phyloP scores from a whole-genome alignment of 2,888 invertebrate species.

The Drosophila atroscutellata region DNA sequence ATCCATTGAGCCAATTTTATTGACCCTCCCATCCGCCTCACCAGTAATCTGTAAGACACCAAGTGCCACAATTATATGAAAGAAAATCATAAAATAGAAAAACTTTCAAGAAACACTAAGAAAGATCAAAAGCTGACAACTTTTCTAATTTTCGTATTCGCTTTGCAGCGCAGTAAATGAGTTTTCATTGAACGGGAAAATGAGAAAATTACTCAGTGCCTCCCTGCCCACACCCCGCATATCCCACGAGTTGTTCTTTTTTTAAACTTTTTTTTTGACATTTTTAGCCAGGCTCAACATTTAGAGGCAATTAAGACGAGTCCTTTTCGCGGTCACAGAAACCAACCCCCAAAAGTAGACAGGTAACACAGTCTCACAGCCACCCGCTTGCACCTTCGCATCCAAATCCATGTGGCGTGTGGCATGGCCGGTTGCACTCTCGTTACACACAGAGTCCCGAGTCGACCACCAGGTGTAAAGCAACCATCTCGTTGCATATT shows the following conservation, averaged over 20 bases:
- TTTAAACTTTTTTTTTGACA: conserved; percentile 21
- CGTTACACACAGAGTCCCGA: conserved; percentile 40
- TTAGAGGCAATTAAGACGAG: conserved; percentile 73
- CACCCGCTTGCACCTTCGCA: conserved; percentile 29
- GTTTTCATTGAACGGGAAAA: conserved; percentile 79
- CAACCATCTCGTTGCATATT: conserved; percentile 59
- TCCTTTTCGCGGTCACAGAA: conserved; percentile 32
- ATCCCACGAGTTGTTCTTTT: background rate
- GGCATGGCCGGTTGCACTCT: conserved; percentile 65
- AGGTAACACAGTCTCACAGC: conserved; percentile 34
- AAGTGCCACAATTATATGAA: conserved; percentile 36
- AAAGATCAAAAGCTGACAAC: conserved; percentile 73
- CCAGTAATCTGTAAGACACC: background rate
- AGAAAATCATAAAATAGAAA: conserved; percentile 11
- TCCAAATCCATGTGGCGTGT: conserved; percentile 53
- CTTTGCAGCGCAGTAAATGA: conserved; percentile 46
- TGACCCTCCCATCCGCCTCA: background rate
- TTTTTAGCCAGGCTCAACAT: conserved; percentile 44
- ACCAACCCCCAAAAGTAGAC: conserved; percentile 10
- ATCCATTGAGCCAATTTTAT: conserved; percentile 25
- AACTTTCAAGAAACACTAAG: conserved; percentile 39
- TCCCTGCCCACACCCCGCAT: conserved; percentile 7
- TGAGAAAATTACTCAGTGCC: conserved; percentile 67
- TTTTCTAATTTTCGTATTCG: conserved; percentile 67
- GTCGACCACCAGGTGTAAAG: conserved; percentile 69